Percentiles rank a stretch among this genome's conserved stretches.
Conservation (phyloP, 2,797 vertebrate genomes). For the Pseudomugil tenellus region DNA sequence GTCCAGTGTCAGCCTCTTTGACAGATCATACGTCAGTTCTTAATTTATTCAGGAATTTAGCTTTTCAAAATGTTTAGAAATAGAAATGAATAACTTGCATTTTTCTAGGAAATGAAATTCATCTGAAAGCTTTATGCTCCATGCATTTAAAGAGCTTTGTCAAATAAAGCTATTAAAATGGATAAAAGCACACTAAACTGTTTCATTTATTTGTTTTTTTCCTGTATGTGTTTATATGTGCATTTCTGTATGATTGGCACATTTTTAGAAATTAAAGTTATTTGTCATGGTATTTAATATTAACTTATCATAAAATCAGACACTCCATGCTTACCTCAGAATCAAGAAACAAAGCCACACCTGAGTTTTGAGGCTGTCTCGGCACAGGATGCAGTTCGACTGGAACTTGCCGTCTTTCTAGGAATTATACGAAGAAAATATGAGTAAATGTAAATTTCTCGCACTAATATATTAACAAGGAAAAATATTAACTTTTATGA, state of each 20-base stretch:
- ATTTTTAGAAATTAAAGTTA: neutral
- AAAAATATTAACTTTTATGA: too few species aligned
- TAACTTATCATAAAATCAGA: conserved; percentile 2
- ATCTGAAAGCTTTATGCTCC: too few species aligned
- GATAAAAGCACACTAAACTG: neutral
- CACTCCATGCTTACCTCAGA: conserved; percentile 84
- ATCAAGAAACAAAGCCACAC: conserved; percentile 88
- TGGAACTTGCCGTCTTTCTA: conserved; percentile 57
- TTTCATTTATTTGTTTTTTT: neutral
- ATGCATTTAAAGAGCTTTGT: neutral
- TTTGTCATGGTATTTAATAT: neutral
- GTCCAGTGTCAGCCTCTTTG: too few species aligned
- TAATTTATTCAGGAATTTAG: too few species aligned
- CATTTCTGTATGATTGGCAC: neutral
- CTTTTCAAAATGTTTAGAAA: too few species aligned
- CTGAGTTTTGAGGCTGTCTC: conserved; percentile 73
- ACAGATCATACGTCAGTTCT: too few species aligned
- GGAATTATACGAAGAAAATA: conserved; percentile 20
- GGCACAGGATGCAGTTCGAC: conserved; percentile 39
- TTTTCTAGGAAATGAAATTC: too few species aligned
- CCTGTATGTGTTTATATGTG: neutral
- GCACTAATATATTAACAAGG: neutral
- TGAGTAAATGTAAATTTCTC: neutral
- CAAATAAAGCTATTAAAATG: neutral
- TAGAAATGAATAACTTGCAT: too few species aligned